These are phyloP conservation scores for Geotria australis DNA, from an alignment of 2,797 vertebrate genomes.

Conservation along the genomic window DNA sequence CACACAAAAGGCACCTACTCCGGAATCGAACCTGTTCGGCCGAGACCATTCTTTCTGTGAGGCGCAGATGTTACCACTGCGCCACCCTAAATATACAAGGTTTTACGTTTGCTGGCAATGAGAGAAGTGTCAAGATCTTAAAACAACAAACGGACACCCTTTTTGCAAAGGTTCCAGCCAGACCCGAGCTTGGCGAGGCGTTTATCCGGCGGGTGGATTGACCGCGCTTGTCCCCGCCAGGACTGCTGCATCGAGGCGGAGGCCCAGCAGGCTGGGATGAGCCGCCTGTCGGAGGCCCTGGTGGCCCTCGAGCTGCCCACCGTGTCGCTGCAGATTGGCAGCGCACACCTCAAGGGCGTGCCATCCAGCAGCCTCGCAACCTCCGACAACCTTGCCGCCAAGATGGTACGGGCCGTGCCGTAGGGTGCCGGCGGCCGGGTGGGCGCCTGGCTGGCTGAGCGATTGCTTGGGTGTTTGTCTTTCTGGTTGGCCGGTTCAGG, in stretches of 20 bases:
- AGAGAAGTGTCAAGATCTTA: too few relatives aligned
- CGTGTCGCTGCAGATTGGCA: slow-evolving; percentile 74
- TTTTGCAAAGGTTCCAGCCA: too few relatives aligned
- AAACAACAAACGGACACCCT: too few relatives aligned
- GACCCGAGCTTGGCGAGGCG: too few relatives aligned
- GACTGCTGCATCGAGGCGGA: slow-evolving; percentile 85
- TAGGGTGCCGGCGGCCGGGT: neutral
- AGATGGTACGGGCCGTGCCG: slow-evolving; percentile 29
- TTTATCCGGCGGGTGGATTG: neutral
- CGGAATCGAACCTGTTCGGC: too few relatives aligned
- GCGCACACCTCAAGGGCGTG: slow-evolving; percentile 81
- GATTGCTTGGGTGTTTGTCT: neutral
- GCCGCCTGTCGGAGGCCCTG: slow-evolving; percentile 71
- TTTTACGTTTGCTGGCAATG: too few relatives aligned
- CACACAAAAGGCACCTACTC: too few relatives aligned
- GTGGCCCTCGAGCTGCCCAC: slow-evolving; percentile 93
- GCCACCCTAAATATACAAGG: too few relatives aligned
- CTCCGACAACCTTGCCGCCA: slow-evolving; percentile 75
- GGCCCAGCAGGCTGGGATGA: slow-evolving; percentile 75
- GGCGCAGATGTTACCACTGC: too few relatives aligned
- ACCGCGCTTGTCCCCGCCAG: slow-evolving; percentile 8
- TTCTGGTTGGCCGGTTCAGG: neutral
- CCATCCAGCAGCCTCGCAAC: slow-evolving; percentile 81
- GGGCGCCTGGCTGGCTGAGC: neutral
- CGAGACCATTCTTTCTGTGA: too few relatives aligned